A percentile compares a stretch with the other conserved stretches of the same genome.
Evolutionary conservation across 2,888 invertebrate genomes (phyloP).

Genomic region (Chrysotoxum bicinctum): DNA sequence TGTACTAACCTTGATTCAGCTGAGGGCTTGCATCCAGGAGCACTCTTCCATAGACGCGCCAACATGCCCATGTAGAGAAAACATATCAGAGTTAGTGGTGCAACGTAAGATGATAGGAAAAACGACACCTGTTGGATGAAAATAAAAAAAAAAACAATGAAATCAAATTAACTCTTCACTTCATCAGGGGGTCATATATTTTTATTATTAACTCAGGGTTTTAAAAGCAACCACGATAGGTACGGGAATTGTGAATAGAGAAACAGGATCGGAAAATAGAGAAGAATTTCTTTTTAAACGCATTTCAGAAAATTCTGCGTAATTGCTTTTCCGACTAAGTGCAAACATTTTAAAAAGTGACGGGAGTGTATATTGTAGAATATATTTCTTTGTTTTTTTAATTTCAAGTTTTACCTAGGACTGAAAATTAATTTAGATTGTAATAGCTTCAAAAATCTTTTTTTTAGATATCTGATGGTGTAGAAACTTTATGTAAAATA

Average conservation of each 20-base stretch:
- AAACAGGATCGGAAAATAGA: background rate
- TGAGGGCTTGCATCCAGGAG: conserved; percentile 90
- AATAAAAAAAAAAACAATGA: conserved; percentile 15
- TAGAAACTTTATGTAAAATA: no score
- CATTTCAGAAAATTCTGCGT: background rate
- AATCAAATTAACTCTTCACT: conserved; percentile 20
- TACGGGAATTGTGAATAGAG: background rate
- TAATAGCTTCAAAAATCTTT: no score
- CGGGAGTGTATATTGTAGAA: background rate
- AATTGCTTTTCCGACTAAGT: background rate
- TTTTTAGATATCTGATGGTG: no score
- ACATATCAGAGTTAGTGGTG: conserved; percentile 93
- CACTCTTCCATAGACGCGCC: conserved; percentile 90
- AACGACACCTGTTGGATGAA: conserved; percentile 87
- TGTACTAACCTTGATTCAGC: conserved; percentile 84
- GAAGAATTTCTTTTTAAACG: background rate
- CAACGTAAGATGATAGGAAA: conserved; percentile 93
- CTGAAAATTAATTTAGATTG: no score
- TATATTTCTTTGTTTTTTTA: background rate
- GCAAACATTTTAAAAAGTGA: background rate
- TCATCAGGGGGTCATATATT: background rate
- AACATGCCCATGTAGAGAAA: conserved; percentile 95
- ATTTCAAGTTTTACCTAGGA: background rate
- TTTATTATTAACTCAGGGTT: conserved; percentile 5
- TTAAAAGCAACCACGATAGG: background rate